A percentile compares a stretch with the other conserved stretches of the same genome.
Evolutionary conservation across 2,888 invertebrate species (phyloP).

Genomic region (Macropis europaea): DNA sequence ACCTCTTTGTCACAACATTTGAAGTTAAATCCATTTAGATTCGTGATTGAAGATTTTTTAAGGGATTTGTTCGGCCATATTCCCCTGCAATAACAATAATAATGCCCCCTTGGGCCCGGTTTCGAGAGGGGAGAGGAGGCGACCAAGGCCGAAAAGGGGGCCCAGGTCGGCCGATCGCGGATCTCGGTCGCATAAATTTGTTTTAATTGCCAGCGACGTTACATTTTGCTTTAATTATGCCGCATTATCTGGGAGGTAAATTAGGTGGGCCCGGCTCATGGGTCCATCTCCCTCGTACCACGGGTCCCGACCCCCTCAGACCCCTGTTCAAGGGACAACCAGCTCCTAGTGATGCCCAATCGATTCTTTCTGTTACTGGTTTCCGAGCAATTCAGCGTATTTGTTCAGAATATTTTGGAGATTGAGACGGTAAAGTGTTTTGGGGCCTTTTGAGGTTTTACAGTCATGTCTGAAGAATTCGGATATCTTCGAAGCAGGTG

Average conservation of each 20-base stretch:
- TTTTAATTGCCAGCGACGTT: slow-evolving; percentile 81
- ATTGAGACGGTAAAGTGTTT: background rate
- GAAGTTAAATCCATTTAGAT: too few relatives aligned
- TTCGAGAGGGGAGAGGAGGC: slow-evolving; percentile 54
- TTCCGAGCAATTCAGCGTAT: slow-evolving; percentile 8
- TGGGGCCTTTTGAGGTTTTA: too few relatives aligned
- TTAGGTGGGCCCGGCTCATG: slow-evolving; percentile 79
- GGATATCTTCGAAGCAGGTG: too few relatives aligned
- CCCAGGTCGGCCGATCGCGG: slow-evolving; percentile 77
- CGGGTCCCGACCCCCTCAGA: slow-evolving; percentile 36
- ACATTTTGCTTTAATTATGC: slow-evolving; percentile 81
- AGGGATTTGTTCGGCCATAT: slow-evolving; percentile 24
- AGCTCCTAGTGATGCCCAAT: slow-evolving; percentile 40
- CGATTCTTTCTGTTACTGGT: slow-evolving; percentile 19
- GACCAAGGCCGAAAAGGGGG: slow-evolving; percentile 65
- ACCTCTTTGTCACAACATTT: too few relatives aligned
- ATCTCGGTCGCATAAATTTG: slow-evolving; percentile 80
- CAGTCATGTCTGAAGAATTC: too few relatives aligned
- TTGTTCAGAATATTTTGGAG: background rate
- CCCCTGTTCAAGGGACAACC: slow-evolving; percentile 47
- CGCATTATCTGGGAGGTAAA: slow-evolving; percentile 80
- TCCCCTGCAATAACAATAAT: slow-evolving; percentile 68
- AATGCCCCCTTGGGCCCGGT: slow-evolving; percentile 53
- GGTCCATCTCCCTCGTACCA: slow-evolving; percentile 65
- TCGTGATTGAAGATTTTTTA: too few relatives aligned